Evolutionary conservation across 2,888 invertebrate genomes (phyloP), one percentile per base, ranked within the genome.

Genomic region (Parnassius orleans): DNA sequence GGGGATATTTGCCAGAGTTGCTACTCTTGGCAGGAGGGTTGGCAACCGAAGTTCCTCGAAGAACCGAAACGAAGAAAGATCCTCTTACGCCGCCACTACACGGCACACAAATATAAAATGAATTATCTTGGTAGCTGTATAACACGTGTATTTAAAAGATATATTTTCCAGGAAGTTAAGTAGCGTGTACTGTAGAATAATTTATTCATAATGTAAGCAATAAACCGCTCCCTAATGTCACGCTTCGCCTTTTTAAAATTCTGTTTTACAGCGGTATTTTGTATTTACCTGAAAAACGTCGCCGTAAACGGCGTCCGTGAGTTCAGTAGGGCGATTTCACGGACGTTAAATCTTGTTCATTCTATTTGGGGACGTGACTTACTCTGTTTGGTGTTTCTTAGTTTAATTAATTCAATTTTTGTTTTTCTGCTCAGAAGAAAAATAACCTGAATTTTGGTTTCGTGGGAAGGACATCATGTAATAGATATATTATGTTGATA

Each of bases 171-270:
- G 57, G 56, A 65, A 66, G 66, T 65, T 65, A 68, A 69, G 66
- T 62, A 59, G 59, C 59, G 63, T 63, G 51, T 55, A 52, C 55
- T 42, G 63, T 63, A 66, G 66, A 69, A 69, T 72, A 71, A 70
- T 67, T 70, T 70, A 72, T 69, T 66, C 68, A 65, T 65, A 68
- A 66, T 67, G 65, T 67, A 65, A 68, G 62, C 66, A 64, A 68
- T 69, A 68, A 66, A 66, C 66, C 63, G 65, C 69, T 66, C 66
- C 69, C 69, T 69, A 69, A 69, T 68, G 69, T 72, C 70, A 72
- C 67, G 66, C 64, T 63, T 61, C 54, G 63, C 68, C 68, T 70
- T 71, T 70, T 72, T 68, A 68, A 71, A 72, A 69, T 68, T 70
- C 69, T 63, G 68, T 68, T 68, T 70, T 66, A 66, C 68, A 66